Evolutionary conservation across 2,113 vertebrate genomes (phyloP).

Genomic region (Dryoscopus gambensis): DNA sequence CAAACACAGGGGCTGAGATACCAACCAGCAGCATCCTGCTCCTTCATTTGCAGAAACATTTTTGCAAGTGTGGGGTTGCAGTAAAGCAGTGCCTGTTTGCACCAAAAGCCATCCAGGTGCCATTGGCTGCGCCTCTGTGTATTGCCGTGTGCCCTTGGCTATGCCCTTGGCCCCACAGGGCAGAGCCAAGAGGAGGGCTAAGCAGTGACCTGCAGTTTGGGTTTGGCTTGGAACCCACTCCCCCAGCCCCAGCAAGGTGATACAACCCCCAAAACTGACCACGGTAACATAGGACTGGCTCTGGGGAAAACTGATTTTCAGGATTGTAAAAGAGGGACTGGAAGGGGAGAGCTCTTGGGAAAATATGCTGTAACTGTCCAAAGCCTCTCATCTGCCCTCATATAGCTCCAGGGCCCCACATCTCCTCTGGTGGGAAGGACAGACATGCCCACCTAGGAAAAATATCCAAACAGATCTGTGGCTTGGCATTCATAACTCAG

Average conservation of each 20-base stretch:
- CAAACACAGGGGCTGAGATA: not conserved
- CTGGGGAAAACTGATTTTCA: not conserved
- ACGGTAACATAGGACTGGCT: not conserved
- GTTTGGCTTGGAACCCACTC: not conserved
- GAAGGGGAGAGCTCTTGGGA: not conserved
- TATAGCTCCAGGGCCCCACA: not conserved
- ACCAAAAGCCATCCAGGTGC: not conserved
- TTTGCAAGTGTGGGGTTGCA: not conserved
- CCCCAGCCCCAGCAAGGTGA: not conserved
- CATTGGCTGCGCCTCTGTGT: fast-evolving
- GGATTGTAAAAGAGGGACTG: not conserved
- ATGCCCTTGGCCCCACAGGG: not conserved
- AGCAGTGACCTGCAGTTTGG: not conserved
- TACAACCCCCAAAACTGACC: not conserved
- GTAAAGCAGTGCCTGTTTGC: not conserved
- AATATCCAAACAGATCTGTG: not conserved
- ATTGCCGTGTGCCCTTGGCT: fast-evolving
- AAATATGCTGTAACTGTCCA: not conserved
- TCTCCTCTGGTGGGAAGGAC: not conserved
- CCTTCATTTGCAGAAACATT: slow-evolving; percentile 61
- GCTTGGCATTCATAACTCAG: not conserved
- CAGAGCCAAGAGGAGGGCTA: not conserved
- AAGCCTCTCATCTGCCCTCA: not conserved
- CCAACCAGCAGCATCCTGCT: not conserved
- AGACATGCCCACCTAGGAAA: not conserved